Conservation (phyloP, 2,888 invertebrate genomes). For the Phymatocera aterrima region DNA sequence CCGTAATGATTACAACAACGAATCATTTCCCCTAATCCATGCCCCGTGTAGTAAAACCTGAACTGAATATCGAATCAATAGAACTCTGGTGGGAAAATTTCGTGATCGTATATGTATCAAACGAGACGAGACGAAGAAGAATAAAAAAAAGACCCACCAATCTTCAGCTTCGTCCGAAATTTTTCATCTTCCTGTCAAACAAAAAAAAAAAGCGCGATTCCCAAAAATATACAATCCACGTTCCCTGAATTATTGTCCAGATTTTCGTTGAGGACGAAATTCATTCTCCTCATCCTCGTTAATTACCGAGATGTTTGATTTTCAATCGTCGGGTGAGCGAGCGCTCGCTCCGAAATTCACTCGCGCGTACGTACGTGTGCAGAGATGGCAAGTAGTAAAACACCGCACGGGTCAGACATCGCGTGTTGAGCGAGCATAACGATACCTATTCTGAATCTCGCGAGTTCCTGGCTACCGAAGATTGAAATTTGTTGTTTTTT, state of each 20-base stretch:
- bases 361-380: background rate
- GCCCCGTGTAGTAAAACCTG: too few species aligned
- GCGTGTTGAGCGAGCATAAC: too few species aligned
- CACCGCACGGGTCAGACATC: background rate
- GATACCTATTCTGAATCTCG: background rate
- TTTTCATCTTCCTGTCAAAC: too few species aligned
- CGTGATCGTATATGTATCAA: too few species aligned
- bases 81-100: too few species aligned
- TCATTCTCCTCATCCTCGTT: background rate
- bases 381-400: slow-evolving; percentile 10
- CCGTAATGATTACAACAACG: too few species aligned
- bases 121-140: too few species aligned
- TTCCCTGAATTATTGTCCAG: background rate
- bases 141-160: too few species aligned
- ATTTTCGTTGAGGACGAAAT: background rate
- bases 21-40: too few species aligned
- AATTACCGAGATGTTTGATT: background rate
- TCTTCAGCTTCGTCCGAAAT: too few species aligned
- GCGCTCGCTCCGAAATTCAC: background rate
- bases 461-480: background rate
- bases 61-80: too few species aligned
- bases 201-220: too few species aligned
- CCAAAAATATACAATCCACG: background rate
- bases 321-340: background rate
- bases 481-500: background rate